These are phyloP conservation scores for Leucopsar rothschildi DNA, from an alignment of 2,113 vertebrate genomes.

Conservation along the genomic window DNA sequence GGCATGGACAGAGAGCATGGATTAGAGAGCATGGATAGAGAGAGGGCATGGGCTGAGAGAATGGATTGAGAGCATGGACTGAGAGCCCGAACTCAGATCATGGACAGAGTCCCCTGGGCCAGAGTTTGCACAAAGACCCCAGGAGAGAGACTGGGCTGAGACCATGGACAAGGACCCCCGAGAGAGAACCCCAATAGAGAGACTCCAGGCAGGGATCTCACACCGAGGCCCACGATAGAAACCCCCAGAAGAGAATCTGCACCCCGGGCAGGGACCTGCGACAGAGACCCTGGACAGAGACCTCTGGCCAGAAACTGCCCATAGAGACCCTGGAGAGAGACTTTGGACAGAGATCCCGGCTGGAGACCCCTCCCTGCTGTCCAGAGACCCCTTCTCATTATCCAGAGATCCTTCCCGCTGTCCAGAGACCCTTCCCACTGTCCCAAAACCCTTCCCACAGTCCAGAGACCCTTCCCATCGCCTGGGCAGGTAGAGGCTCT, in stretches of 20 bases:
- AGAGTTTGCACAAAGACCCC: too few species aligned
- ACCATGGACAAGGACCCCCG: not conserved
- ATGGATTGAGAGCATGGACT: too few species aligned
- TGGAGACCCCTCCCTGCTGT: not conserved
- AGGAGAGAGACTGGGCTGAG: not conserved
- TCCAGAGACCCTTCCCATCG: too few species aligned
- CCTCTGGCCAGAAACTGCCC: not conserved
- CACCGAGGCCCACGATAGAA: not conserved
- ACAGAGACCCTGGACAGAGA: fast-evolving
- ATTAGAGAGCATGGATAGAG: not conserved
- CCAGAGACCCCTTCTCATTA: not conserved
- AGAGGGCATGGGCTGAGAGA: too few species aligned
- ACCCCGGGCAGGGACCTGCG: fast-evolving
- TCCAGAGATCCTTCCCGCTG: too few species aligned
- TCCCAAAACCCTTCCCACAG: too few species aligned
- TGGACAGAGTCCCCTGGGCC: too few species aligned
- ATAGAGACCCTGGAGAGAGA: not conserved
- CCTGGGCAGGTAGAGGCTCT: not conserved
- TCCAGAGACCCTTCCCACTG: too few species aligned
- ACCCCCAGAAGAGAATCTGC: not conserved
- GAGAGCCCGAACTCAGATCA: too few species aligned
- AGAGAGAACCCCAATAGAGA: fast-evolving
- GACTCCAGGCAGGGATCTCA: not conserved
- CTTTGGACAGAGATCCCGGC: fast-evolving
- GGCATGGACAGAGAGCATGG: too few species aligned